These are phyloP conservation scores for Harpegnathos saltator DNA, from an alignment of 1,140 invertebrate genomes.

Conservation along the genomic window DNA sequence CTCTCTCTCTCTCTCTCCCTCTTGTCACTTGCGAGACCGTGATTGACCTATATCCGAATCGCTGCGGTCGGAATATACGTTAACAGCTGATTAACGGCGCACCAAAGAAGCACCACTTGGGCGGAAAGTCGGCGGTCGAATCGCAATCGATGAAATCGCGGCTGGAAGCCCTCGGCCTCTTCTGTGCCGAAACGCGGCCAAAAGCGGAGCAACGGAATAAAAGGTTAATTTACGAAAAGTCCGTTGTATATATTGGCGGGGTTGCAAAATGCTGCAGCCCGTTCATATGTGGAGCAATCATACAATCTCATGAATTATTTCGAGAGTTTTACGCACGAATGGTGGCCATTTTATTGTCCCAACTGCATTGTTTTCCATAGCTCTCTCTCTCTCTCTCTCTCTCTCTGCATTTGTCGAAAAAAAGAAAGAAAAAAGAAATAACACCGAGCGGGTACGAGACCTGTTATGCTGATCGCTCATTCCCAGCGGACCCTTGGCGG, in stretches of 20 bases:
- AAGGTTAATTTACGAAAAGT: not conserved
- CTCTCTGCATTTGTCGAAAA: not conserved
- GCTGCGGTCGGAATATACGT: not conserved
- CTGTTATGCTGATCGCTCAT: not conserved
- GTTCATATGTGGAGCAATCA: not conserved
- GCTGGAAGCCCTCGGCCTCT: not conserved
- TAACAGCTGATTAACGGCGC: not conserved
- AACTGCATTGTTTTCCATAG: not conserved
- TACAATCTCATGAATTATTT: not conserved
- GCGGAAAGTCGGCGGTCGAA: not conserved
- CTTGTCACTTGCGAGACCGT: not conserved
- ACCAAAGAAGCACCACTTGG: not conserved
- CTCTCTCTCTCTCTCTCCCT: too few species aligned
- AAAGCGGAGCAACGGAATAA: slow-evolving; percentile 9
- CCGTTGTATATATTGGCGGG: not conserved
- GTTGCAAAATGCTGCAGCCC: not conserved
- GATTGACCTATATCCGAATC: too few species aligned
- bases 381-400: not conserved
- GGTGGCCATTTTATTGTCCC: not conserved
- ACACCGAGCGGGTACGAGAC: not conserved
- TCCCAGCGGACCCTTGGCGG: not conserved
- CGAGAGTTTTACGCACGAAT: not conserved
- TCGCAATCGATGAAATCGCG: not conserved
- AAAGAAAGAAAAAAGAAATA: not conserved
- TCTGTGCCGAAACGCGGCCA: not conserved